A percentile compares a stretch with the other conserved stretches of the same genome.
Conservation (phyloP, 2,797 vertebrate species). For the Lacerta bilineata region DNA sequence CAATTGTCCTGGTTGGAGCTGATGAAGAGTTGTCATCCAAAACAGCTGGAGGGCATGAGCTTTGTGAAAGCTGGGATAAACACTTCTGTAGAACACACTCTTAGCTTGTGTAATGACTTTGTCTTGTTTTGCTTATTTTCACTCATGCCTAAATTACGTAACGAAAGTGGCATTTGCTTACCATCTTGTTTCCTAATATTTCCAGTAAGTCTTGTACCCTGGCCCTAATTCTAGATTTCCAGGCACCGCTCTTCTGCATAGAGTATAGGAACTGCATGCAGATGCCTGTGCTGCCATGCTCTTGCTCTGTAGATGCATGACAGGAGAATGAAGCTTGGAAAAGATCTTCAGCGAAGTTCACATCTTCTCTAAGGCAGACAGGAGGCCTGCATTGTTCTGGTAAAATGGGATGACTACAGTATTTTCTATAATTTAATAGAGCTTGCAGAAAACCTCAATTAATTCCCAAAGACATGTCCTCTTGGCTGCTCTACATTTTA, state of each 20-base stretch:
- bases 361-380: not conserved
- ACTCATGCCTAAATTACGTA: not conserved
- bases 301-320: not conserved
- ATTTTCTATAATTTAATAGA: not conserved
- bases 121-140: not conserved
- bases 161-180: not conserved
- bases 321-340: not conserved
- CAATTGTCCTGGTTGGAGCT: not conserved
- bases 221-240: not conserved
- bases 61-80: not conserved
- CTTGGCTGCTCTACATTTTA: too few relatives aligned
- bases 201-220: not conserved
- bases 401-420: not conserved
- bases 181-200: not conserved
- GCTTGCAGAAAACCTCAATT: not conserved
- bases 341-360: not conserved
- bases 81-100: not conserved
- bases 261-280: not conserved
- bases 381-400: not conserved
- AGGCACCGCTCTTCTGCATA: not conserved
- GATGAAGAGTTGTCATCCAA: too few relatives aligned
- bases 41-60: too few relatives aligned
- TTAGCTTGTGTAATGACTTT: not conserved
- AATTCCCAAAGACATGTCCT: too few relatives aligned
- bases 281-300: not conserved